phyloP scores from a whole-genome alignment of 2,113 vertebrate genomes.

The Grantiella picta region DNA sequence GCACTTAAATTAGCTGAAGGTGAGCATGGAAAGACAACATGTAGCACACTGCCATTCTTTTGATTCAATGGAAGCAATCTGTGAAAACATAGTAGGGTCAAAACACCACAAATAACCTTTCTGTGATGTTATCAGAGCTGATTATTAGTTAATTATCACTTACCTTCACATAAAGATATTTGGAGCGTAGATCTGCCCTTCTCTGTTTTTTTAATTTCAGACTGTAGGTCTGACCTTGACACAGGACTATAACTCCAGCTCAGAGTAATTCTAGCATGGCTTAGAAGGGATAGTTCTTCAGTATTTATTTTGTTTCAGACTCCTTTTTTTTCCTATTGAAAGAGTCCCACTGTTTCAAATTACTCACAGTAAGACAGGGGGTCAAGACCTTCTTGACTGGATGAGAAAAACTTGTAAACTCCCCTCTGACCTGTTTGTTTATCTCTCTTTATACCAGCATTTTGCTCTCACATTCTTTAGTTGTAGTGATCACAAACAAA shows the following conservation, averaged over 20 bases:
- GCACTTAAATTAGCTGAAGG: neutral
- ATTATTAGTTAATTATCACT: neutral
- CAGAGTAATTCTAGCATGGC: neutral
- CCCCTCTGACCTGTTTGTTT: neutral
- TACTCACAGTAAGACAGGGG: neutral
- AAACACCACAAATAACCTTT: neutral
- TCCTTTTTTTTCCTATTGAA: neutral
- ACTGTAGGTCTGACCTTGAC: neutral
- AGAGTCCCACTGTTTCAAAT: neutral
- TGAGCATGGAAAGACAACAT: neutral
- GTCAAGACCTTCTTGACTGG: neutral
- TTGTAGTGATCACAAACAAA: neutral
- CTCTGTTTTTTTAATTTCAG: neutral
- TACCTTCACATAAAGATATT: neutral
- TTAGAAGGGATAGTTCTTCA: neutral
- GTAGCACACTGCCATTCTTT: neutral
- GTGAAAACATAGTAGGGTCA: neutral
- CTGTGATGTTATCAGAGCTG: neutral
- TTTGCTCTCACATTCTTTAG: neutral
- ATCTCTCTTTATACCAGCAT: neutral
- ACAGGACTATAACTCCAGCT: neutral
- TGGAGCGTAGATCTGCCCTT: neutral
- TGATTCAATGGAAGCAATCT: neutral
- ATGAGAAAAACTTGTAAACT: neutral
- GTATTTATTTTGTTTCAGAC: neutral